These are phyloP conservation scores for Patella pellucida DNA, from an alignment of 2,888 invertebrate species.

Conservation along the genomic window DNA sequence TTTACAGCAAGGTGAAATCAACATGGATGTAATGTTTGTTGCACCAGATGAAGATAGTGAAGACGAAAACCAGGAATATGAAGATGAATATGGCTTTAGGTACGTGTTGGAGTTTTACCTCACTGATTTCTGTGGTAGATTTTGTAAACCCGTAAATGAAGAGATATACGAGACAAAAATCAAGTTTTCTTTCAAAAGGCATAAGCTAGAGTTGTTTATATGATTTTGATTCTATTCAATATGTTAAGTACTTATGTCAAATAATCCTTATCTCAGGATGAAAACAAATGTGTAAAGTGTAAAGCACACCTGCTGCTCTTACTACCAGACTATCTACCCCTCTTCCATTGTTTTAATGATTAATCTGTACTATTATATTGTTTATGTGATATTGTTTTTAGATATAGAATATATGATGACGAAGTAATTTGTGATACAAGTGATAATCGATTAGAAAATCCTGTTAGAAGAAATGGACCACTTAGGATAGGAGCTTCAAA, in stretches of 20 bases:
- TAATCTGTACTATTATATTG: too few species aligned
- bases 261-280: background rate
- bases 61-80: slow-evolving; percentile 70
- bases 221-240: too few species aligned
- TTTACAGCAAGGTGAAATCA: slow-evolving; percentile 78
- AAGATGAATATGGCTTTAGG: slow-evolving; percentile 70
- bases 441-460: slow-evolving; percentile 42
- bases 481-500: slow-evolving; percentile 30
- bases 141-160: too few species aligned
- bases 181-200: too few species aligned
- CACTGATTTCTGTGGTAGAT: too few species aligned
- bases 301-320: background rate
- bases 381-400: slow-evolving; percentile 32
- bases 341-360: too few species aligned
- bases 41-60: slow-evolving; percentile 78
- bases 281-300: too few species aligned
- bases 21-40: slow-evolving; percentile 84
- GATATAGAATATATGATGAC: slow-evolving; percentile 69
- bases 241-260: too few species aligned
- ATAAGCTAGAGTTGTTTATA: too few species aligned
- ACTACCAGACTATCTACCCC: too few species aligned
- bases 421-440: slow-evolving; percentile 62
- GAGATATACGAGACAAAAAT: too few species aligned
- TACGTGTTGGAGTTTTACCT: slow-evolving; percentile 30
- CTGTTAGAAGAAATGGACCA: slow-evolving; percentile 34